A percentile compares a stretch with the other conserved stretches of the same genome.
Conservation (phyloP, 2,888 invertebrate genomes). For the Chrysodeixis includens region DNA sequence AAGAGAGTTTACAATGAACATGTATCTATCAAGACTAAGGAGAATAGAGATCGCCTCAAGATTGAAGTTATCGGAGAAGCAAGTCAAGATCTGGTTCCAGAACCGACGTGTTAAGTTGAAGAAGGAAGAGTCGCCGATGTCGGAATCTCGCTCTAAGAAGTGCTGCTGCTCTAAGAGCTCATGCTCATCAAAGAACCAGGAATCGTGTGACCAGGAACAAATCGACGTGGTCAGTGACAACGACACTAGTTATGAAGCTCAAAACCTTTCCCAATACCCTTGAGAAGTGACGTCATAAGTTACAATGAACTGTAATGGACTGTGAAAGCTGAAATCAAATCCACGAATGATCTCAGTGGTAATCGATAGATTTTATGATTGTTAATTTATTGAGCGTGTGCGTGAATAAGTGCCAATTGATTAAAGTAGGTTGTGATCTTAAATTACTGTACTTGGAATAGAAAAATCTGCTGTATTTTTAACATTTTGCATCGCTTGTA, state of each 20-base stretch:
- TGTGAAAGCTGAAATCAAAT: constrained; percentile 27
- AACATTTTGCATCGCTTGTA: not conserved
- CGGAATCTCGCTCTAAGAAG: constrained; percentile 74
- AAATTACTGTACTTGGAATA: no score
- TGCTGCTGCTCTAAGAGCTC: constrained; percentile 80
- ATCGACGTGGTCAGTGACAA: constrained; percentile 86
- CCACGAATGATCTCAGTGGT: constrained; percentile 13
- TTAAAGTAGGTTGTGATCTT: not conserved
- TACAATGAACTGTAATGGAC: constrained; percentile 9
- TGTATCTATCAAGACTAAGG: constrained; percentile 96
- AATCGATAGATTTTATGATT: constrained; percentile 24
- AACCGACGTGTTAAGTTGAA: constrained; percentile 97
- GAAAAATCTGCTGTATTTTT: not conserved
- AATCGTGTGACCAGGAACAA: constrained; percentile 80
- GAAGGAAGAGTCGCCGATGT: constrained; percentile 93
- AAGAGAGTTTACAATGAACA: constrained; percentile 96
- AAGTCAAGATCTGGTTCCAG: constrained; percentile 98
- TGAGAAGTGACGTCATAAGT: constrained; percentile 39
- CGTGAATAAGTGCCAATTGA: constrained; percentile 42
- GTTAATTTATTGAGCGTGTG: constrained; percentile 28
- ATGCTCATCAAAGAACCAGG: constrained; percentile 72
- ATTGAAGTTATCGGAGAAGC: constrained; percentile 96
- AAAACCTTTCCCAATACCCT: constrained; percentile 76
- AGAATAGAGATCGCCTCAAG: constrained; percentile 98
- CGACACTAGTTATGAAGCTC: constrained; percentile 75